phyloP scores from a whole-genome alignment of 1,140 invertebrate genomes.

The Lordiphosa stackelbergi region DNA sequence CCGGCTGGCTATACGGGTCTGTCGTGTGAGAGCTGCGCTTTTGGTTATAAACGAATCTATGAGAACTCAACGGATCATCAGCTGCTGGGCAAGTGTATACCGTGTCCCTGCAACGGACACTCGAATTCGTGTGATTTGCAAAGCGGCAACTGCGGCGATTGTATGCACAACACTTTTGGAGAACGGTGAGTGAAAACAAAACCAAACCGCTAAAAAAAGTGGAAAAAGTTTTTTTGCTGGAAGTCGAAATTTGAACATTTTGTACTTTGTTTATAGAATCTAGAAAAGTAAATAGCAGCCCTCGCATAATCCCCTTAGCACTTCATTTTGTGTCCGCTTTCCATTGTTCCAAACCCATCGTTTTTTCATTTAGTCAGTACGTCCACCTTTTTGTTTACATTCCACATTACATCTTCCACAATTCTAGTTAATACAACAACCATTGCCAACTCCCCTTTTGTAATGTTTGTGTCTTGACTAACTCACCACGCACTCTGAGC shows the following conservation, averaged over 20 bases:
- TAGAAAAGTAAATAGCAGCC: too few relatives aligned
- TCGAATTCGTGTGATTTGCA: constrained; percentile 88
- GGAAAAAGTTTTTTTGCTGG: too few relatives aligned
- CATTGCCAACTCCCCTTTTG: background rate
- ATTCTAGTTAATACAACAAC: background rate
- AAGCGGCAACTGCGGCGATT: constrained; percentile 87
- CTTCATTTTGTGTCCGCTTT: too few relatives aligned
- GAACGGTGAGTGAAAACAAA: constrained; percentile 75
- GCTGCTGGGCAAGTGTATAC: constrained; percentile 84
- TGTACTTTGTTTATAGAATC: too few relatives aligned
- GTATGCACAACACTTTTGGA: constrained; percentile 82
- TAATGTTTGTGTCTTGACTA: constrained; percentile 4
- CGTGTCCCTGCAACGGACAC: constrained; percentile 94
- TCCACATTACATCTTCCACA: constrained; percentile 13
- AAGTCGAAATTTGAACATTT: too few relatives aligned
- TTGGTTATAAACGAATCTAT: constrained; percentile 88
- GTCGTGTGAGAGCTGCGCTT: constrained; percentile 90
- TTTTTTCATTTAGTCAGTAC: too few relatives aligned
- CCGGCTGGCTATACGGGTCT: constrained; percentile 84
- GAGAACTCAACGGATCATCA: constrained; percentile 79
- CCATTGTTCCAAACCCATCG: too few relatives aligned
- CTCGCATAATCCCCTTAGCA: too few relatives aligned
- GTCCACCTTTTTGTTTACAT: background rate
- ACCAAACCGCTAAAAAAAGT: too few relatives aligned
- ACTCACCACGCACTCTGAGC: constrained; percentile 12